Evolutionary conservation across 2,797 vertebrate genomes (phyloP).

Genomic region (Austrolebias charrua): DNA sequence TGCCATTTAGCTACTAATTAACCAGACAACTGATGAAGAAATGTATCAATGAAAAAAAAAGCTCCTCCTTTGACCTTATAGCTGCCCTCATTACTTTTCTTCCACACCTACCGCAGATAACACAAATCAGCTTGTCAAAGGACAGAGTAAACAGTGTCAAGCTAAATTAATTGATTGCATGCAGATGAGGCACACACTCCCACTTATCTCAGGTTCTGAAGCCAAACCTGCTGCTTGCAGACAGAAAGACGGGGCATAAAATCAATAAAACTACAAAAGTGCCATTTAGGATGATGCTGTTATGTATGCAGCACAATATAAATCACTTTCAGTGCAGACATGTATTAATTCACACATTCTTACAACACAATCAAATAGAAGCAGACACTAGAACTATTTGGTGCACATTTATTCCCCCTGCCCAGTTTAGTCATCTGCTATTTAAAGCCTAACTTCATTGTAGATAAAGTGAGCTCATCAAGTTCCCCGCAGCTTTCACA

Average conservation of each 20-base stretch:
- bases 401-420: constrained; percentile 32
- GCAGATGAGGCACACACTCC: constrained; percentile 7
- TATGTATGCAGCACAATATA: neutral
- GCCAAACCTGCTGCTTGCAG: constrained; percentile 10
- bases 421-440: constrained; percentile 20
- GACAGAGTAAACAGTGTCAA: constrained; percentile 61
- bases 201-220: constrained; percentile 14
- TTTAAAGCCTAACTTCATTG: constrained; percentile 41
- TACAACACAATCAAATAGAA: constrained; percentile 16
- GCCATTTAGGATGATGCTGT: neutral
- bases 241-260: neutral
- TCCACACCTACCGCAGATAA: constrained; percentile 49
- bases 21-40: constrained; percentile 42
- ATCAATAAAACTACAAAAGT: constrained; percentile 7
- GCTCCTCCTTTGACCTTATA: constrained; percentile 28
- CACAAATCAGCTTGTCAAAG: constrained; percentile 53
- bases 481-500: constrained; percentile 33
- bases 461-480: constrained; percentile 6
- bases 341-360: constrained; percentile 8
- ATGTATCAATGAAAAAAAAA: constrained; percentile 53
- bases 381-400: constrained; percentile 12
- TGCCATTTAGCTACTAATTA: constrained; percentile 50
- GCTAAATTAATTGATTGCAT: constrained; percentile 50
- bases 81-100: constrained; percentile 45
- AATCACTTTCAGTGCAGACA: constrained; percentile 9